These are phyloP conservation scores for Ophion obscuratus DNA, from an alignment of 2,888 invertebrate species.

Conservation along the genomic window DNA sequence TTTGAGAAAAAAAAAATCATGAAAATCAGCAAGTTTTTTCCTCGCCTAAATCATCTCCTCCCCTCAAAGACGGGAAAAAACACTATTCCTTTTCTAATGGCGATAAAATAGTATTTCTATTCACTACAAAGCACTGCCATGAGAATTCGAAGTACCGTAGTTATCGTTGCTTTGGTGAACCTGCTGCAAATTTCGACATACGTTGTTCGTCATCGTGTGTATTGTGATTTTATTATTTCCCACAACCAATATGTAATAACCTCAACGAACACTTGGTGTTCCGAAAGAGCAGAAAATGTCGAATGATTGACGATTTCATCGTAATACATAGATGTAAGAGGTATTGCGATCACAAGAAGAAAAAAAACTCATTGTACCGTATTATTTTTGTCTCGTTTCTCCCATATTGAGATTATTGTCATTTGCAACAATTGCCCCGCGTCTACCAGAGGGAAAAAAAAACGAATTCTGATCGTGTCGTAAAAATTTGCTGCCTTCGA, in stretches of 20 bases:
- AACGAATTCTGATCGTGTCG: not conserved
- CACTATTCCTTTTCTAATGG: conserved; percentile 70
- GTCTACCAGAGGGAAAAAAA: not conserved
- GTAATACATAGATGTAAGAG: conserved; percentile 41
- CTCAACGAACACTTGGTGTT: not conserved
- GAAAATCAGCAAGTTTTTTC: not conserved
- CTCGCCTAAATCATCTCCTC: no score
- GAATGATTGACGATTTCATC: conserved; percentile 56
- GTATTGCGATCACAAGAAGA: not conserved
- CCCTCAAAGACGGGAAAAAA: conserved; percentile 18
- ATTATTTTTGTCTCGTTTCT: not conserved
- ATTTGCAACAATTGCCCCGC: not conserved
- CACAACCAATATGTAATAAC: conserved; percentile 50
- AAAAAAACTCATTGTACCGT: not conserved
- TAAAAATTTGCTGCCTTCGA: not conserved
- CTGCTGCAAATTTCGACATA: conserved; percentile 66
- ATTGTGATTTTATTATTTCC: conserved; percentile 39
- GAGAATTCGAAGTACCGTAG: conserved; percentile 71
- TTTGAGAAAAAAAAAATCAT: conserved; percentile 38
- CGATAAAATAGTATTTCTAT: conserved; percentile 78
- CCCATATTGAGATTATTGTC: not conserved
- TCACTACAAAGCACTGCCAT: conserved; percentile 82
- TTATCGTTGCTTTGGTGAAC: conserved; percentile 76
- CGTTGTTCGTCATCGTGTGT: conserved; percentile 40
- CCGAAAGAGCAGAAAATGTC: conserved; percentile 35